Evolutionary conservation across 2,888 invertebrate species (phyloP).

Genomic region (Apamea anceps): DNA sequence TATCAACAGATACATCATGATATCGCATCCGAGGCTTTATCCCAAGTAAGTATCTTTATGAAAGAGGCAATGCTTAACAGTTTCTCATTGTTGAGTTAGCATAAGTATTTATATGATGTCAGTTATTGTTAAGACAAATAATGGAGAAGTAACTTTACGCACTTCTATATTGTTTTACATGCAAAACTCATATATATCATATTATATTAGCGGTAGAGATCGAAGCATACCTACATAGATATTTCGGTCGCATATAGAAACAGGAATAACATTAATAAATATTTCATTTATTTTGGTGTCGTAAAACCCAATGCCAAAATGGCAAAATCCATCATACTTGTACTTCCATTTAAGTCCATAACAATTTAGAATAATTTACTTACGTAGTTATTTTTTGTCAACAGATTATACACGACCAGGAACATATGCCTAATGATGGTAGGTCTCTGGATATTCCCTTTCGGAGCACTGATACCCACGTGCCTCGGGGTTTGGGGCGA

Average conservation of each 20-base stretch:
- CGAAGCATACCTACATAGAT: not conserved
- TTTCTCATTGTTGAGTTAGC: not conserved
- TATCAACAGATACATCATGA: conserved; percentile 95
- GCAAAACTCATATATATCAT: not conserved
- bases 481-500: conserved; percentile 94
- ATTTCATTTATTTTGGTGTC: not conserved
- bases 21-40: conserved; percentile 94
- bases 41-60: conserved; percentile 91
- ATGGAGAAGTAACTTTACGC: not conserved
- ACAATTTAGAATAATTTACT: not conserved
- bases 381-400: conserved; percentile 51
- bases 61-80: not conserved
- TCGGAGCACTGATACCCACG: conserved; percentile 93
- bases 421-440: conserved; percentile 93
- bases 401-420: conserved; percentile 92
- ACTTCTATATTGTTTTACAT: not conserved
- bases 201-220: not conserved
- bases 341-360: not conserved
- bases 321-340: not conserved
- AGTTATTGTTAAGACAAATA: not conserved
- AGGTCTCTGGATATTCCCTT: conserved; percentile 93
- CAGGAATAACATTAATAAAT: not conserved
- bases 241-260: not conserved
- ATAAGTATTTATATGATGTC: not conserved
- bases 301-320: not conserved